Conservation (phyloP, 1,140 invertebrate genomes). For the Hylyphantes graminicola region DNA sequence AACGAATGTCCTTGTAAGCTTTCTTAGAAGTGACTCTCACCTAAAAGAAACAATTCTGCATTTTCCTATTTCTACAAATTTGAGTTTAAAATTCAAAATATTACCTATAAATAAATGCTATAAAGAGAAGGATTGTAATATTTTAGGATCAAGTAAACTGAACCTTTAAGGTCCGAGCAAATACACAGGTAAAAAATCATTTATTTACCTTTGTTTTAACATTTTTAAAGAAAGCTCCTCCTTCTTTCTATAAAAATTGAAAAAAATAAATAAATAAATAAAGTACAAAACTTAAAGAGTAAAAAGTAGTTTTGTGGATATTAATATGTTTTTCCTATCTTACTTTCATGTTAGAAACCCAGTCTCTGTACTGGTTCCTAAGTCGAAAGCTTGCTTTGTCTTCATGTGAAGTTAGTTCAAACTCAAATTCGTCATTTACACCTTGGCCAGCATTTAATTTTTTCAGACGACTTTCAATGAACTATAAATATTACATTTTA, state of each 20-base stretch:
- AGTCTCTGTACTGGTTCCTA: conserved; percentile 83
- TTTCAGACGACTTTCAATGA: conserved; percentile 91
- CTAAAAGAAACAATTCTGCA: conserved; percentile 67
- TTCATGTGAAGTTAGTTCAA: conserved; percentile 85
- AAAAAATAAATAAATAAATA: background rate
- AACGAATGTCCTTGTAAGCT: conserved; percentile 80
- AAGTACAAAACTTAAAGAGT: background rate
- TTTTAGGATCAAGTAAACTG: background rate
- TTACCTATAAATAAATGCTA: no score
- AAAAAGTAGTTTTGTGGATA: background rate
- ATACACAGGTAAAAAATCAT: conserved; percentile 71
- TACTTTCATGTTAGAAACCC: conserved; percentile 74
- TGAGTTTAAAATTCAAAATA: no score
- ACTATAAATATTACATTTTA: conserved; percentile 72
- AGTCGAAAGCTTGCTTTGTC: conserved; percentile 81
- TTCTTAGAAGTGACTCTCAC: conserved; percentile 82
- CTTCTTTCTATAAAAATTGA: conserved; percentile 70
- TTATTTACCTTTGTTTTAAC: conserved; percentile 84
- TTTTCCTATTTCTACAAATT: background rate
- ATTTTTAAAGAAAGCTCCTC: conserved; percentile 78
- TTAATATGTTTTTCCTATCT: background rate
- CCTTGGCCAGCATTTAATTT: conserved; percentile 83
- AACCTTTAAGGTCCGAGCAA: background rate
- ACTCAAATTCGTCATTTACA: conserved; percentile 85
- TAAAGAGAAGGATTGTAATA: background rate